Base-by-base conservation (phyloP, 1,140 invertebrate genomes). In the Notospermus geniculatus region DNA sequence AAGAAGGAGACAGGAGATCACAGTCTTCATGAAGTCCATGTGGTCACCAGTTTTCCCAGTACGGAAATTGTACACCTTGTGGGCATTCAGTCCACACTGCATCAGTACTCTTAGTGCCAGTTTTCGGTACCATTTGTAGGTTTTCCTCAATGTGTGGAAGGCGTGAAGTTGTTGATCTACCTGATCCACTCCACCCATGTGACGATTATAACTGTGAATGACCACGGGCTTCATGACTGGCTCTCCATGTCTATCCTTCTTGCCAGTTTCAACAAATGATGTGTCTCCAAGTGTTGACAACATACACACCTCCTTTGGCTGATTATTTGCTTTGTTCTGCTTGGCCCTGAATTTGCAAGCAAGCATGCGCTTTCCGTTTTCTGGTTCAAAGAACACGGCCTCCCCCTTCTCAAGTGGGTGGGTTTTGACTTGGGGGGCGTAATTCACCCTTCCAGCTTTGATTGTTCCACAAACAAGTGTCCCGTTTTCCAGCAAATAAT, bases 401-500 rank as follows among this genome's bases (percentile, higher is more conserved):
- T 50, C 46, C 4, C 46, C 46, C 25, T 50, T 50, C n/a, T 50
- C 46, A 23, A 50, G 25, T n/a, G n/a, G 19, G 25, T 19, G n/a
- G n/a, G 4, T 27, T 27, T 27, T 50, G 4, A n/a, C n/a, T 23
- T 27, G 25, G n/a, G 46, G 19, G 46, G 46, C 46, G n/a, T 50
- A 50, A 50, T 50, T 50, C n/a, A 4, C n/a, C n/a, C 46, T 19
- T 4, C 25, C 25, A 4, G 46, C 46, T 27, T 50, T 50, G 5
- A 50, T 27, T 7, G 46, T 50, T 23, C 46, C 46, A 50, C 46
- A 50, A 19, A 50, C 19, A 27, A 23, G n/a, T 23, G 46, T 50
- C 46, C 46, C n/a, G 46, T 50, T 50, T 23, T 50, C 46, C 5
- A 50, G 46, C 46, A 50, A 27, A 50, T 50, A 50, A 23, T 50